Percentiles rank a stretch among this genome's conserved stretches.
phyloP scores from a whole-genome alignment of 2,888 invertebrate species.

The Lydus trimaculatus region DNA sequence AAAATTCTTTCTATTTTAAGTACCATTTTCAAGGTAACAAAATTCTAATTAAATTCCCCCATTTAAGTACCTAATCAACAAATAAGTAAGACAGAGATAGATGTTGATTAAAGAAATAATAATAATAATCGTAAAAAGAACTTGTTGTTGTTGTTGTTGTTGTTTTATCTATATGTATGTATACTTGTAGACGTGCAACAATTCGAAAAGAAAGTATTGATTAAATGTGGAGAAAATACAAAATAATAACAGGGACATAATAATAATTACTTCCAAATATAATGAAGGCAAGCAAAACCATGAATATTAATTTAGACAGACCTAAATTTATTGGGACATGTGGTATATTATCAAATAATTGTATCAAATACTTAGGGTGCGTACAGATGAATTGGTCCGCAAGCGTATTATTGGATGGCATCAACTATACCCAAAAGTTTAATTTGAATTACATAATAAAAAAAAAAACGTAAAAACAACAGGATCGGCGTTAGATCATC shows the following conservation, averaged over 20 bases:
- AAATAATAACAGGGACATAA: neutral
- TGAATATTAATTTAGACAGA: no score
- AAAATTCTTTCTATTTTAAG: neutral
- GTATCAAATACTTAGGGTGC: no score
- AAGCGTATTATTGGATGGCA: no score
- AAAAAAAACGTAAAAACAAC: no score
- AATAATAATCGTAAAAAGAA: no score
- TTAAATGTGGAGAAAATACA: neutral
- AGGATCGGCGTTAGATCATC: no score
- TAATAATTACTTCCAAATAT: neutral
- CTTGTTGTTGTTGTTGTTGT: neutral
- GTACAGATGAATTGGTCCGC: no score
- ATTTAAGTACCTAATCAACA: neutral
- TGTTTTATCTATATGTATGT: neutral
- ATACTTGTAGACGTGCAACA: neutral
- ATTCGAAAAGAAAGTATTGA: conserved; percentile 2
- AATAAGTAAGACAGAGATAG: neutral
- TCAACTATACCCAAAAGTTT: no score
- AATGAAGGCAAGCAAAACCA: neutral
- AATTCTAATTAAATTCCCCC: neutral
- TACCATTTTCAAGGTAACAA: neutral
- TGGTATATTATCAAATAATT: no score
- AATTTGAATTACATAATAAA: no score
- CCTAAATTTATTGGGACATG: no score
- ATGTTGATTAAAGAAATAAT: neutral